Base-by-base conservation (phyloP, 1,140 invertebrate species). In the Zaprionus ornatus region DNA sequence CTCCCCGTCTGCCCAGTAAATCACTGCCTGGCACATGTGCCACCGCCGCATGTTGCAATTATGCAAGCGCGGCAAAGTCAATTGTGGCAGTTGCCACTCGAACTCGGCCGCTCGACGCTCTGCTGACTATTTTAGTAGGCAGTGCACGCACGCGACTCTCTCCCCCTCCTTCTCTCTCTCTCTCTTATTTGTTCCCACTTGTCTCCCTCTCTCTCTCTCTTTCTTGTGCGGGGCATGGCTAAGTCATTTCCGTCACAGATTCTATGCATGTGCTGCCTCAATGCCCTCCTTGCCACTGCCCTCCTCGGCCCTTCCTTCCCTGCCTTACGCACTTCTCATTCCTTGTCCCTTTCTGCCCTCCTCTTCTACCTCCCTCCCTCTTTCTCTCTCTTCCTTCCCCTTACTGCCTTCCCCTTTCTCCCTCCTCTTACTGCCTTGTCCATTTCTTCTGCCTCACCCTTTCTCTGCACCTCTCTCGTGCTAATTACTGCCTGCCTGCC, bases 221-320 rank as follows among this genome's bases (percentile, higher is more conserved):
- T 17, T 25, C 42, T 35, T 54, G 48, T 67, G 55, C 48, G 57
- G 79, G 9, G 76, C 72, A 71, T 77, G 83, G 71, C 72, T 80
- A 78, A 82, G 80, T 87, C 83, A 87, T 88, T 87, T 87, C 83
- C 83, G 83, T 83, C 83, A 88, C 83, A 88, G 77, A 87, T 88
- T 88, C 84, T 77, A 86, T 79, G 83, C 86, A 79, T 86, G 76
- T 65, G 60, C 60, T n/a, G 29, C 42, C 52, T 32, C 29, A 10
- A 32, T 9, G 3, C 29, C 29, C 29, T 32, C 0, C 61, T 17
- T 32, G n/a, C 19, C 63, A 3, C 15, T 5, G n/a, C n/a, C n/a
- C n/a, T n/a, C n/a, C n/a, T n/a, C n/a, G n/a, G n/a, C 37, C 37
- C 12, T 40, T 40, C 2, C 37, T 9, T 5, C 4, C 45, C 9